phyloP scores from a whole-genome alignment of 2,888 invertebrate species.

The Stenoptilia bipunctidactyla region DNA sequence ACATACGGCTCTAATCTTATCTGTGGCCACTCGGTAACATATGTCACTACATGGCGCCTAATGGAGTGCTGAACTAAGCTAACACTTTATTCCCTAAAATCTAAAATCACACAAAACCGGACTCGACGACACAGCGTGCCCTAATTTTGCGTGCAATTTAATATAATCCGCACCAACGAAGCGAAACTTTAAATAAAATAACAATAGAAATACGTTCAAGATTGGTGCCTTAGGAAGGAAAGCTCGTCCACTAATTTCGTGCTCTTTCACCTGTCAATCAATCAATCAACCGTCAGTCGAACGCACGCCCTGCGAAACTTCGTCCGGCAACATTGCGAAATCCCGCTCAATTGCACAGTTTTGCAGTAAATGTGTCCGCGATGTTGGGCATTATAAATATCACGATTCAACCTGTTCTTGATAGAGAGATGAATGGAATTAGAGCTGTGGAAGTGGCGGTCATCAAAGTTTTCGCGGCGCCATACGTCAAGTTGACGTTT shows the following conservation, averaged over 20 bases:
- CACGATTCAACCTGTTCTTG: conserved; percentile 34
- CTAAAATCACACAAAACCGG: conserved; percentile 33
- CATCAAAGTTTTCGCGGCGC: conserved; percentile 43
- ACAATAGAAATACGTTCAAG: conserved; percentile 23
- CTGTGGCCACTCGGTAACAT: conserved; percentile 60
- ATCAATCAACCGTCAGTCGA: conserved; percentile 30
- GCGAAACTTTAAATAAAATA: conserved; percentile 26
- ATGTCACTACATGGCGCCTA: conserved; percentile 52
- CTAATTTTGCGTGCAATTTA: conserved; percentile 22
- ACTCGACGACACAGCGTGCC: conserved; percentile 40
- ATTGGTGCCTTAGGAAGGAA: neutral
- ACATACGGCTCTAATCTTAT: conserved; percentile 70
- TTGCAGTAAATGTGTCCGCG: conserved; percentile 10
- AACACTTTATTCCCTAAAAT: conserved; percentile 51
- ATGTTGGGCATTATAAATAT: conserved; percentile 33
- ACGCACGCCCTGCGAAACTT: conserved; percentile 23
- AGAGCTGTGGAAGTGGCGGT: conserved; percentile 28
- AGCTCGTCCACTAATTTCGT: conserved; percentile 46
- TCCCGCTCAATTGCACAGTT: conserved; percentile 30
- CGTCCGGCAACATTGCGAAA: conserved; percentile 23
- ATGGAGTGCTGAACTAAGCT: conserved; percentile 53
- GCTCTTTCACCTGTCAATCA: conserved; percentile 68
- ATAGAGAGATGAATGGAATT: conserved; percentile 27
- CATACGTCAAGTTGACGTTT: conserved; percentile 41
- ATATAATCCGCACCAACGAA: conserved; percentile 20